Conservation (phyloP, 2,888 invertebrate genomes). For the Lycaena phlaeas region DNA sequence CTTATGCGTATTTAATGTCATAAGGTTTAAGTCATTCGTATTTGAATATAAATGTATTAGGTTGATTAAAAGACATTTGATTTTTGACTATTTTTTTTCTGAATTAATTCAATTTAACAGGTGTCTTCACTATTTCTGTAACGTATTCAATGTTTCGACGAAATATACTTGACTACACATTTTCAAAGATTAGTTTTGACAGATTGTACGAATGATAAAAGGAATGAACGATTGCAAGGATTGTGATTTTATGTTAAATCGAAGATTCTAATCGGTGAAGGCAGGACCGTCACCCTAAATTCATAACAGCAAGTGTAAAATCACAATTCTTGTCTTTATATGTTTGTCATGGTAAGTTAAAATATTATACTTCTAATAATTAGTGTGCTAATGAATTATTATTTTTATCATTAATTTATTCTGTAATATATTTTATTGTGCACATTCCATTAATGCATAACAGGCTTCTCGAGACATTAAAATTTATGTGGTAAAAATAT, state of each 20-base stretch:
- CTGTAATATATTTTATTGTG: slow-evolving; percentile 64
- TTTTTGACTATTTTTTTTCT: too few species aligned
- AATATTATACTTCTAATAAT: slow-evolving; percentile 61
- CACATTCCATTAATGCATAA: slow-evolving; percentile 66
- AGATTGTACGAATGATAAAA: slow-evolving; percentile 26
- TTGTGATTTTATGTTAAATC: slow-evolving; percentile 28
- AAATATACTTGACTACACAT: slow-evolving; percentile 28
- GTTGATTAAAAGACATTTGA: too few species aligned
- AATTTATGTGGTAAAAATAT: too few species aligned
- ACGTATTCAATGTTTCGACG: background rate
- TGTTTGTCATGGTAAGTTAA: slow-evolving; percentile 43
- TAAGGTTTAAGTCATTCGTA: too few species aligned
- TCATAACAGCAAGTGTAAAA: slow-evolving; percentile 26
- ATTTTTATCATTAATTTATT: slow-evolving; percentile 56
- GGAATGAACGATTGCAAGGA: slow-evolving; percentile 28
- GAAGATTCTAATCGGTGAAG: slow-evolving; percentile 15
- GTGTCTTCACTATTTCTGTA: too few species aligned
- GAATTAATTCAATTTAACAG: too few species aligned
- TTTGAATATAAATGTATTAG: too few species aligned
- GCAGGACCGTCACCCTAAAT: slow-evolving; percentile 26
- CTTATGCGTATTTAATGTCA: too few species aligned
- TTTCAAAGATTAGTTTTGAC: slow-evolving; percentile 29
- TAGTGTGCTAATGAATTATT: slow-evolving; percentile 69
- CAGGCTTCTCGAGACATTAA: slow-evolving; percentile 48
- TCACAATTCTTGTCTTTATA: slow-evolving; percentile 42